Evolutionary conservation across 1,140 invertebrate genomes (phyloP), one percentile per base, ranked within the genome.

Genomic region (Rhopalosiphum maidis): DNA sequence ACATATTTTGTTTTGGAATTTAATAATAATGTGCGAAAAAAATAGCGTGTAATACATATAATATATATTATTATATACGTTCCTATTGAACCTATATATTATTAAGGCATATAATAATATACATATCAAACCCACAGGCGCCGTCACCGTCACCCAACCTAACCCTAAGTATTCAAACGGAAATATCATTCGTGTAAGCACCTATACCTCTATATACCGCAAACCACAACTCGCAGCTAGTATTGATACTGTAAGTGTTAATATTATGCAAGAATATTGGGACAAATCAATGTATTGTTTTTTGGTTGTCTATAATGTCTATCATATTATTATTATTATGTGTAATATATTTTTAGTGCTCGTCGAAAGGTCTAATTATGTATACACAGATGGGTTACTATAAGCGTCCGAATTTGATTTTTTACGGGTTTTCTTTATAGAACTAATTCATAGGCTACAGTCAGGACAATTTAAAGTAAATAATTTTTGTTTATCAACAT

Each of bases 81-180:
- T 85, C 22, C 35, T 82, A 83, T 83, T 83, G 30, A 77, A 77
- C n/a, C 60, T 77, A 77, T 77, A 77, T 77, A 77, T 77, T 77
- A 77, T 77, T n/a, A 77, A 77, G 60, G n/a, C n/a, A n/a, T n/a
- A 15, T n/a, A 77, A 77, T 77, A 6, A n/a, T 35, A 77, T n/a
- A 0, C n/a, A n/a, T 77, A 77, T 77, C 60, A 77, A n/a, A 77
- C 30, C 60, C 30, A 77, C 60, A 77, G 60, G 60, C 60, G 60
- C 60, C n/a, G 30, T 5, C 60, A n/a, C n/a, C 30, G 60, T 18
- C 48, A 21, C 48, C 48, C 1, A 51, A 51, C 48, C 15, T 51
- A 51, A 51, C 48, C 15, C 48, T 51, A 51, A 21, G n/a, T 77
- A 77, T 77, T 77, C 60, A 77, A 77, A n/a, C 60, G 60, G 60